Conservation (phyloP, 2,888 invertebrate species). For the Andrena dorsata region DNA sequence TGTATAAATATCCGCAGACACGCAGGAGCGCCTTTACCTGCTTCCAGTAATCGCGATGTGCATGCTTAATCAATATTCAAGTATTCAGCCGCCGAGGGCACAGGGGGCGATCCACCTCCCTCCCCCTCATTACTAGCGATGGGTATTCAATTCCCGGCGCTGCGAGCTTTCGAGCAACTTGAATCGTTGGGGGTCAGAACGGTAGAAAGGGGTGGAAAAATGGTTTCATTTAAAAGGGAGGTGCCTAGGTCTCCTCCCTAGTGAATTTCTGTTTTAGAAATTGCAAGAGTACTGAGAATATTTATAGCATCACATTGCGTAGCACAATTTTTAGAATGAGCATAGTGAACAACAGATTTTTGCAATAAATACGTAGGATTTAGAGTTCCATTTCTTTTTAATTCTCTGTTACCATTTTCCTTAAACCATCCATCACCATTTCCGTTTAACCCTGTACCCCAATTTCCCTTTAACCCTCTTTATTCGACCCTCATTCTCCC, state of each 20-base stretch:
- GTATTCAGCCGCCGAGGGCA: slow-evolving; percentile 68
- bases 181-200: neutral
- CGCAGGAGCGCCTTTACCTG: slow-evolving; percentile 70
- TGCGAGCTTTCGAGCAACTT: slow-evolving; percentile 11
- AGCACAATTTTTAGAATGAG: too few species aligned
- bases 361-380: too few species aligned
- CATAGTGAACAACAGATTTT: too few species aligned
- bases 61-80: slow-evolving; percentile 80
- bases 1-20: slow-evolving; percentile 74
- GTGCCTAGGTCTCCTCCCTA: neutral
- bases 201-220: neutral
- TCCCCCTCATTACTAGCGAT: slow-evolving; percentile 38
- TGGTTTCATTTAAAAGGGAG: neutral
- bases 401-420: too few species aligned
- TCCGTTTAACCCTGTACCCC: too few species aligned
- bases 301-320: too few species aligned
- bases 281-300: too few species aligned
- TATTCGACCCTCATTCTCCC: too few species aligned
- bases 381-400: too few species aligned
- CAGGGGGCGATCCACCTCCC: slow-evolving; percentile 48
- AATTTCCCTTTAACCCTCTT: too few species aligned
- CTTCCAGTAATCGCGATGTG: slow-evolving; percentile 73
- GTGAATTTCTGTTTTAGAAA: too few species aligned
- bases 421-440: too few species aligned
- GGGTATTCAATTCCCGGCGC: slow-evolving; percentile 34